phyloP scores from a whole-genome alignment of 2,113 vertebrate species.

The Scolopax mira region DNA sequence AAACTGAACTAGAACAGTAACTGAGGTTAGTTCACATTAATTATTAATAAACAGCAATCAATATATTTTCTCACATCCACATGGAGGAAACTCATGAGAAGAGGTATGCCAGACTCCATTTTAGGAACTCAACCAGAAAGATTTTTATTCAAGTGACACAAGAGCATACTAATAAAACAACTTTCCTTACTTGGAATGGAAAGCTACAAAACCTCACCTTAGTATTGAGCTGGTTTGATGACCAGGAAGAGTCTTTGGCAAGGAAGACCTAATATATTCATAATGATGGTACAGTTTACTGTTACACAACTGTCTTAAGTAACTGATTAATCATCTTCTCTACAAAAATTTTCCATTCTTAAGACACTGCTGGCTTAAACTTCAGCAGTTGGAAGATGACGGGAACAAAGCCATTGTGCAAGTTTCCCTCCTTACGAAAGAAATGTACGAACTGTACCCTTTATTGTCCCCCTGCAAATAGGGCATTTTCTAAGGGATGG shows the following conservation, averaged over 20 bases:
- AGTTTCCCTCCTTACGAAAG: conserved; percentile 70
- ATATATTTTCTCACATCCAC: not conserved
- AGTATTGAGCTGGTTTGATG: not conserved
- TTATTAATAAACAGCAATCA: not conserved
- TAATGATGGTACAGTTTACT: not conserved
- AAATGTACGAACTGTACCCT: conserved; percentile 85
- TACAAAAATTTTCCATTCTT: not conserved
- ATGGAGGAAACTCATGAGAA: not conserved
- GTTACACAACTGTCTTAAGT: not conserved
- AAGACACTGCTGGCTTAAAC: not conserved
- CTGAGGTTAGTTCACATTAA: not conserved
- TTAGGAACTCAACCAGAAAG: not conserved
- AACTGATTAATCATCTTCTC: not conserved
- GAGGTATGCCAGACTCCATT: not conserved
- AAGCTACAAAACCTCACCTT: not conserved
- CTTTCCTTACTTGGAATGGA: not conserved
- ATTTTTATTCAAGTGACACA: not conserved
- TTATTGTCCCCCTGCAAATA: conserved; percentile 83
- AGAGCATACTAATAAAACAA: not conserved
- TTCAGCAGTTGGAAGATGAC: not conserved
- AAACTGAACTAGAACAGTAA: not conserved
- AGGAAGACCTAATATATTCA: not conserved
- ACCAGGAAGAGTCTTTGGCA: not conserved
- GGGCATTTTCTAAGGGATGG: conserved; percentile 84
- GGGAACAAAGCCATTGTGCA: not conserved